Evolutionary conservation across 2,888 invertebrate species (phyloP).

Genomic region (Drosophila ustulata): DNA sequence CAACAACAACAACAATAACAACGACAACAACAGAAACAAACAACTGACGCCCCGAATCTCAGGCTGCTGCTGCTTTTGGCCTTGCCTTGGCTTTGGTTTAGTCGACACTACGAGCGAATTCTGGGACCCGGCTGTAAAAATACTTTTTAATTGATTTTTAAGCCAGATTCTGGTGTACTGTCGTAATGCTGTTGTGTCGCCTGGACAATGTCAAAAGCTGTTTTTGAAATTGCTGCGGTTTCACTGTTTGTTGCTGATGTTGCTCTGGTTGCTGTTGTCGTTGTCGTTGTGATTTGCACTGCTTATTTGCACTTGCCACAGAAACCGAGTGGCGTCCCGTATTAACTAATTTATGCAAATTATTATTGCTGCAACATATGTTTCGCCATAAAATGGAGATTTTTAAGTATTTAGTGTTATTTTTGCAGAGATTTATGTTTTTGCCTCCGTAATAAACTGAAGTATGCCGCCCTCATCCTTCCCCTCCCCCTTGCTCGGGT

Average conservation of each 20-base stretch:
- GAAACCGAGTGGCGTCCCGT: slow-evolving; percentile 55
- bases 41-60: slow-evolving; percentile 67
- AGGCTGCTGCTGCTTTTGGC: slow-evolving; percentile 38
- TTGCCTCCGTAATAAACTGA: slow-evolving; percentile 62
- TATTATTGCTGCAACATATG: slow-evolving; percentile 79
- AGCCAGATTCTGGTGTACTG: slow-evolving; percentile 74
- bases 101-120: slow-evolving; percentile 16
- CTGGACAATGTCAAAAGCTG: slow-evolving; percentile 78
- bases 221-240: slow-evolving; percentile 77
- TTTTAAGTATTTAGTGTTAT: slow-evolving; percentile 80
- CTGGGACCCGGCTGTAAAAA: slow-evolving; percentile 64
- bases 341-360: slow-evolving; percentile 79
- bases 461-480: slow-evolving; percentile 26
- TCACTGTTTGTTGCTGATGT: slow-evolving; percentile 24
- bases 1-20: slow-evolving; percentile 23
- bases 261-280: slow-evolving; percentile 11
- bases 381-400: slow-evolving; percentile 78
- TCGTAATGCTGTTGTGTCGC: slow-evolving; percentile 55
- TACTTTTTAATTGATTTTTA: slow-evolving; percentile 78
- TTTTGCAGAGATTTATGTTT: slow-evolving; percentile 73
- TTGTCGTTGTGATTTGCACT: slow-evolving; percentile 56
- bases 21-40: slow-evolving; percentile 33
- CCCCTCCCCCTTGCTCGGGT: not conserved
- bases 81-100: slow-evolving; percentile 45
- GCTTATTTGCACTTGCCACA: slow-evolving; percentile 67